Evolutionary conservation across 2,113 vertebrate genomes (phyloP).

Genomic region (Campylomormyrus numenius): DNA sequence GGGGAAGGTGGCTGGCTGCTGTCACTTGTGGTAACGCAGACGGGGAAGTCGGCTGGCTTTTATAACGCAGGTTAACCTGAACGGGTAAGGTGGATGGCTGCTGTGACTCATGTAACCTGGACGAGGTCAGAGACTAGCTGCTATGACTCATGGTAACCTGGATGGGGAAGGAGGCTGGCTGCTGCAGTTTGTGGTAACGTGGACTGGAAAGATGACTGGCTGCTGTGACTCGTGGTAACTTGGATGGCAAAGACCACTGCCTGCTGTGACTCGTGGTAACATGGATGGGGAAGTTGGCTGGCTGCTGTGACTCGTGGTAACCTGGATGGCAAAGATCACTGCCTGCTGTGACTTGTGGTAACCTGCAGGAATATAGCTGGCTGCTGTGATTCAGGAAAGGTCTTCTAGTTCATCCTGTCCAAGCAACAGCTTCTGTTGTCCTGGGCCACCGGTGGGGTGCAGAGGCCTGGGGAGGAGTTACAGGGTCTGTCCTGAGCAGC

Average conservation of each 20-base stretch:
- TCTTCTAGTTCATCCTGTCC: not conserved
- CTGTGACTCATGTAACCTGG: not conserved
- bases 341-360: not conserved
- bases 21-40: not conserved
- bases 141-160: not conserved
- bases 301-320: not conserved
- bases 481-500: not conserved
- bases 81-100: not conserved
- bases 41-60: not conserved
- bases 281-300: not conserved
- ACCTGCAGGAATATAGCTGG: not conserved
- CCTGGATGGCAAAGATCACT: not conserved
- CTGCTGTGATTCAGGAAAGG: not conserved
- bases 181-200: not conserved
- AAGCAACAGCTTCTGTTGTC: not conserved
- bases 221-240: not conserved
- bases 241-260: too few species aligned
- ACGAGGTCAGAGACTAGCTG: not conserved
- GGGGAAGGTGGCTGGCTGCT: not conserved
- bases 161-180: too few species aligned
- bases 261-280: not conserved
- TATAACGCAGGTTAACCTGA: not conserved
- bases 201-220: too few species aligned
- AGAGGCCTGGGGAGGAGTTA: not conserved
- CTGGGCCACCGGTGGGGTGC: not conserved